A percentile compares a stretch with the other conserved stretches of the same genome.
phyloP scores from a whole-genome alignment of 2,888 invertebrate genomes.

The Nomada fucata region DNA sequence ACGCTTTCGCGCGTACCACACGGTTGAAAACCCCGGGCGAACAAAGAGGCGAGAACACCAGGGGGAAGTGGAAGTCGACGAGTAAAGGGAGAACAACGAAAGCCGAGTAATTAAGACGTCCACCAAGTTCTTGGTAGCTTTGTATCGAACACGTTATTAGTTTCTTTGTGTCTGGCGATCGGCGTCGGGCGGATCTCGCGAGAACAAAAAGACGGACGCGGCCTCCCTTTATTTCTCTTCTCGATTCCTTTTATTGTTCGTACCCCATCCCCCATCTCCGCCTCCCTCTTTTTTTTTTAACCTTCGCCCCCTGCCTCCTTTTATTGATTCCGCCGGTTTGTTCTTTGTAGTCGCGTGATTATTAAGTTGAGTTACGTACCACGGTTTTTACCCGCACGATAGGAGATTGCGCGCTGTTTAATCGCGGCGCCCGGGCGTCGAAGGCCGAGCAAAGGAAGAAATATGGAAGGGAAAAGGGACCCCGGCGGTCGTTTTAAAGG shows the following conservation, averaged over 20 bases:
- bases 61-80: background rate
- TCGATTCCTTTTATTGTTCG: slow-evolving; percentile 4
- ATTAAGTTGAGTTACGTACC: slow-evolving; percentile 40
- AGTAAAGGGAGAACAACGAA: slow-evolving; percentile 18
- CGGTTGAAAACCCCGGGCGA: slow-evolving; percentile 8
- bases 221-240: slow-evolving; percentile 19
- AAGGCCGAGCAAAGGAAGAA: background rate
- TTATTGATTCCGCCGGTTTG: slow-evolving; percentile 39
- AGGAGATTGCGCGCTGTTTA: slow-evolving; percentile 33
- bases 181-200: slow-evolving; percentile 35
- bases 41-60: slow-evolving; percentile 7
- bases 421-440: slow-evolving; percentile 15
- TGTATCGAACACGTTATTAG: slow-evolving; percentile 65
- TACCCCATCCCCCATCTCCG: background rate
- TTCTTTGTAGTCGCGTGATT: slow-evolving; percentile 38
- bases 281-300: background rate
- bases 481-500: background rate
- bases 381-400: slow-evolving; percentile 33
- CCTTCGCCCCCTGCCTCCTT: background rate
- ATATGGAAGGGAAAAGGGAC: background rate
- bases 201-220: slow-evolving; percentile 32
- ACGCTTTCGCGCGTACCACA: slow-evolving; percentile 41
- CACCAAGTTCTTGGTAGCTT: slow-evolving; percentile 61
- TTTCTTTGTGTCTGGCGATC: slow-evolving; percentile 62
- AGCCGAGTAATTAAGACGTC: slow-evolving; percentile 67